A percentile compares a stretch with the other conserved stretches of the same genome.
phyloP scores from a whole-genome alignment of 1,140 invertebrate species.

The Helicoverpa armigera region DNA sequence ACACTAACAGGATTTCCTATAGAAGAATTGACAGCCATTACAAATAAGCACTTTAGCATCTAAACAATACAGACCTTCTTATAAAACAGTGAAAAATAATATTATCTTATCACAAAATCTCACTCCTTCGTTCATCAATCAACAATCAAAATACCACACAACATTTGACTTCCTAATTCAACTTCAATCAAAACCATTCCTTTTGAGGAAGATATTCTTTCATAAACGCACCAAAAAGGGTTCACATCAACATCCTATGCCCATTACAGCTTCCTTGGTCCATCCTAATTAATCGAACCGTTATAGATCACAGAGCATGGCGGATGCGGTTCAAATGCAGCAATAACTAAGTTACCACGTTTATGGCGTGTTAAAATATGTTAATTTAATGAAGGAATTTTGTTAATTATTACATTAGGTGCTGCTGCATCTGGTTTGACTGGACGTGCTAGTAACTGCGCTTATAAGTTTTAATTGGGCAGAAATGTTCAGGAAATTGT shows the following conservation, averaged over 20 bases:
- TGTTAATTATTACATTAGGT: slow-evolving; percentile 12
- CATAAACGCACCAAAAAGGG: slow-evolving; percentile 32
- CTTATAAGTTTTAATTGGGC: too few relatives aligned
- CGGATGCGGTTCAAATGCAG: slow-evolving; percentile 39
- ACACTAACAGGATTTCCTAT: too few relatives aligned
- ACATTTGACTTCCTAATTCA: background rate
- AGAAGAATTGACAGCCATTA: too few relatives aligned
- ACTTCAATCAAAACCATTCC: background rate
- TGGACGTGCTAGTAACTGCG: background rate
- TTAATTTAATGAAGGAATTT: background rate
- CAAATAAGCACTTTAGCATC: too few relatives aligned
- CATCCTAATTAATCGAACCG: slow-evolving; percentile 44
- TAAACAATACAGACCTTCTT: too few relatives aligned
- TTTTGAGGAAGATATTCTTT: slow-evolving; percentile 28
- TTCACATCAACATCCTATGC: slow-evolving; percentile 35
- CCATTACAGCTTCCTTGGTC: slow-evolving; percentile 34
- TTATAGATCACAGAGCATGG: slow-evolving; percentile 39
- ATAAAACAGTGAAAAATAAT: too few relatives aligned
- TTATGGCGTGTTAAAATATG: slow-evolving; percentile 38
- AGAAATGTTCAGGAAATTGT: too few relatives aligned
- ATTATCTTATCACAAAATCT: too few relatives aligned
- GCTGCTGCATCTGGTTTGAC: slow-evolving; percentile 15
- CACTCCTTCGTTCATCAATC: background rate
- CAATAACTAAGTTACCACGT: slow-evolving; percentile 12
- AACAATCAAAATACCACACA: too few relatives aligned